Evolutionary conservation across 2,113 vertebrate genomes (phyloP), one percentile per base, ranked within the genome.

Genomic region (Catagonus wagneri): DNA sequence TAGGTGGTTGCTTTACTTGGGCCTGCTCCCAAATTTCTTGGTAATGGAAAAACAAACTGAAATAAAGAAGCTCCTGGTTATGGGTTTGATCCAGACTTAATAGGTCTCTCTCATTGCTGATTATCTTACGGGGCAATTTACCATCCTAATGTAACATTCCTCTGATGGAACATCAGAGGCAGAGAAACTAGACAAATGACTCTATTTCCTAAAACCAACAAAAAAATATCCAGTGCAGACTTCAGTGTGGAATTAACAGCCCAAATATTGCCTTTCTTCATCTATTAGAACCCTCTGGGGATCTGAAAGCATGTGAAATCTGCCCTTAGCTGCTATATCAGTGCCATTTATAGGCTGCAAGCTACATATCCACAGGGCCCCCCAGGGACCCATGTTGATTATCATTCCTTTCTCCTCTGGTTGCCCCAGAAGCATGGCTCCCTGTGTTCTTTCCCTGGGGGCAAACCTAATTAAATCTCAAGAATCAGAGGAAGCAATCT

Each of bases 381-480:
- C 68, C 86, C 61, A n/a, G 20, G 81, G 74, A 92, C 83, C 69
- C 85, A 25, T 39, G 63, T 27, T 66, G 86, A 44, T 88, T 60
- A 78, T 36, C 27, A 74, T 75, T 83, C 75, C 60, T 90, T 72
- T 95, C 78, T 92, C 75, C 74, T 60, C 36, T 89, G 58, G 32
- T 93, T 93, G 89, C 81, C 60, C 71, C 79, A 95, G 88, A 91
- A 69, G 25, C 14, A 15, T 68, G 22, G 34, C 58, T 27, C n/a
- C 23, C 22, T 61, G 23, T 81, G 50, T 94, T 95, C 65, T 56
- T 87, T 90, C 76, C 83, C 85, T 78, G 25, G 61, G 25, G 72
- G 72, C 60, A 71, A 93, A 83, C 54, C 89, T 96, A 96, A 96
- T 94, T 97, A 95, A 94, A 96, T 91, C 72, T 89, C 71, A 71